Evolutionary conservation across 2,797 vertebrate species (phyloP), one percentile per base, ranked within the genome.

Genomic region (Darevskia nairensis): DNA sequence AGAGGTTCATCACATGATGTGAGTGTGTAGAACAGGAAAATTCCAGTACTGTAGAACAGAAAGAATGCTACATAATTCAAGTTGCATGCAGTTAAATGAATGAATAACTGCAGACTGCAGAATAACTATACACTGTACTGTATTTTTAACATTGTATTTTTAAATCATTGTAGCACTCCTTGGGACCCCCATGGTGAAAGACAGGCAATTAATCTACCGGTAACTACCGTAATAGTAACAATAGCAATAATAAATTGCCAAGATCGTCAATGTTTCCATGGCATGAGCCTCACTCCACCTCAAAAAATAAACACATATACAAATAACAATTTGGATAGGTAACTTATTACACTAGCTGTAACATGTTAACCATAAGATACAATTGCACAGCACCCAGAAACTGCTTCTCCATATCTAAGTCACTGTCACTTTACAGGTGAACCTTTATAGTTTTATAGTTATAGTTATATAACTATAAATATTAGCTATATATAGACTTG

Each of bases 251-350:
- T 55, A 90, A 92, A 94, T 82, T 91, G 90, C 92, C 88, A 90
- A 93, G 82, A 92, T 92, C 93, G 93, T 95, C 92, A 93, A 88
- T 89, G 93, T 95, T 94, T 95, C 93, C 92, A 96, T 94, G 92
- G 92, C 85, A 93, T 95, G 93, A 91, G 93, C 91, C 50, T 81
- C 85, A 94, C 91, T 89, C 80, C 72, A 90, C 64, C 91, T 88
- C 80, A 91, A 92, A 91, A 84, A 69, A 89, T 90, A 94, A 89
- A n/a, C 79, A 81, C 84, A 77, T 86, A 94, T 68, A 92, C 94
- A 95, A 91, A 79, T 89, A 81, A 93, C 87, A 93, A 93, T 90
- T 91, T 91, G 92, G 94, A 92, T 72, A 89, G 71, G 80, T 82
- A 77, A 41, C 71, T 91, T 15, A 82, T 19, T 59, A 61, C 86